phyloP scores from a whole-genome alignment of 2,113 vertebrate species.

The Scomber japonicus region DNA sequence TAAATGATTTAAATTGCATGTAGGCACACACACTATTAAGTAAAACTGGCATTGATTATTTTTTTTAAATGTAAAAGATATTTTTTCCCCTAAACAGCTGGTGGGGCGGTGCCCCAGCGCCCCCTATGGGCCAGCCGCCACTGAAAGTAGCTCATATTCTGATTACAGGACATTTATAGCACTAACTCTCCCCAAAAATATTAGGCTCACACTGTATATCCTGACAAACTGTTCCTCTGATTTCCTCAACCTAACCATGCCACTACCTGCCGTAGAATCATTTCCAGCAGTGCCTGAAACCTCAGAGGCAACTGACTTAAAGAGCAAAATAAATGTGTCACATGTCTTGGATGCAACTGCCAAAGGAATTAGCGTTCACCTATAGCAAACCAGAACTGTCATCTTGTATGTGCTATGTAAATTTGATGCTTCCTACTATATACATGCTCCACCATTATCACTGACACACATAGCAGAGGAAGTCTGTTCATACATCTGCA shows the following conservation, averaged over 20 bases:
- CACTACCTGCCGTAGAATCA: constrained; percentile 18
- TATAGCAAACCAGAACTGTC: constrained; percentile 52
- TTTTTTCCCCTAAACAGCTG: too few relatives aligned
- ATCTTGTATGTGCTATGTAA: constrained; percentile 30
- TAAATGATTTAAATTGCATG: too few relatives aligned
- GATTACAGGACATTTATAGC: neutral
- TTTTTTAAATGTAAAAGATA: too few relatives aligned
- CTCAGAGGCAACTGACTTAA: neutral
- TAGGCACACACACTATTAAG: too few relatives aligned
- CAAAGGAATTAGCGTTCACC: constrained; percentile 33
- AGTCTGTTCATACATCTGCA: neutral
- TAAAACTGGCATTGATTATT: too few relatives aligned
- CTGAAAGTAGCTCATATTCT: neutral
- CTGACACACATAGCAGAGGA: constrained; percentile 1
- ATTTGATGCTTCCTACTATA: neutral
- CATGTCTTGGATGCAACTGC: constrained; percentile 40
- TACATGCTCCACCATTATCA: constrained; percentile 2
- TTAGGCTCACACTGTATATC: neutral
- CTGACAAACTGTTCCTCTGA: constrained; percentile 1
- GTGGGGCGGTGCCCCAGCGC: too few relatives aligned
- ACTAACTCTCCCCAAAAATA: neutral
- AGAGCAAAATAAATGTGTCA: constrained; percentile 47
- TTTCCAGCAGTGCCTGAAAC: constrained; percentile 21
- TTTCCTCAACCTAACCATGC: neutral
- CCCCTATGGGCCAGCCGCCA: too few relatives aligned